A percentile compares a stretch with the other conserved stretches of the same genome.
phyloP scores from a whole-genome alignment of 2,888 invertebrate species.

The Dyspetes luteomarginatus region DNA sequence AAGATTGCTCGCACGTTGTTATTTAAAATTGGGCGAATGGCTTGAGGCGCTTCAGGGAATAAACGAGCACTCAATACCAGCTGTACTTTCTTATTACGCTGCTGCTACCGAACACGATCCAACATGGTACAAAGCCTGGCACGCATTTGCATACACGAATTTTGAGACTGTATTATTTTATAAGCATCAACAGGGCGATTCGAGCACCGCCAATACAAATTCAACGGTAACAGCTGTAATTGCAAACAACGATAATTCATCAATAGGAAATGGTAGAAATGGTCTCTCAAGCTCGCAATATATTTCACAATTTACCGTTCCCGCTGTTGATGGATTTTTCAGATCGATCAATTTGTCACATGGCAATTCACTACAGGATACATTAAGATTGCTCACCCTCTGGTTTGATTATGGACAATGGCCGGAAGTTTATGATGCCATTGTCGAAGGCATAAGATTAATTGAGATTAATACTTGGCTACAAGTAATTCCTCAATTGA shows the following conservation, averaged over 20 bases:
- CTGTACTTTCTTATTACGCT: slow-evolving; percentile 90
- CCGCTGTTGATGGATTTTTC: slow-evolving; percentile 98
- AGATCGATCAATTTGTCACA: slow-evolving; percentile 96
- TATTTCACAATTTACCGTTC: slow-evolving; percentile 92
- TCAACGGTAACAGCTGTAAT: slow-evolving; percentile 19
- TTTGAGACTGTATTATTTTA: slow-evolving; percentile 94
- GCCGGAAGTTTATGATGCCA: slow-evolving; percentile 96
- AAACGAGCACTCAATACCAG: slow-evolving; percentile 90
- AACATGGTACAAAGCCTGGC: slow-evolving; percentile 99
- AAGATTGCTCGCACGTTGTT: slow-evolving; percentile 90
- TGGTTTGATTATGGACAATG: slow-evolving; percentile 99
- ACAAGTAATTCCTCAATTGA: slow-evolving; percentile 99
- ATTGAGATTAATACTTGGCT: slow-evolving; percentile 99
- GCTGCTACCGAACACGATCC: slow-evolving; percentile 93
- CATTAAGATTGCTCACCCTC: slow-evolving; percentile 95
- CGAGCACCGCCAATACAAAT: not conserved
- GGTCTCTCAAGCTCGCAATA: slow-evolving; percentile 84
- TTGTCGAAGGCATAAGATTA: slow-evolving; percentile 95
- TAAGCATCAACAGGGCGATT: slow-evolving; percentile 84
- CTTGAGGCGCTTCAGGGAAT: slow-evolving; percentile 94
- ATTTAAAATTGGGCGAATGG: slow-evolving; percentile 97
- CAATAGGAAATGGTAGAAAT: slow-evolving; percentile 67
- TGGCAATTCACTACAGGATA: slow-evolving; percentile 97
- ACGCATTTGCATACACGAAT: slow-evolving; percentile 98
- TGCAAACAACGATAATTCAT: slow-evolving; percentile 52